These are phyloP conservation scores for Drosophila arizonae DNA, from an alignment of 1,140 invertebrate genomes.

Conservation along the genomic window DNA sequence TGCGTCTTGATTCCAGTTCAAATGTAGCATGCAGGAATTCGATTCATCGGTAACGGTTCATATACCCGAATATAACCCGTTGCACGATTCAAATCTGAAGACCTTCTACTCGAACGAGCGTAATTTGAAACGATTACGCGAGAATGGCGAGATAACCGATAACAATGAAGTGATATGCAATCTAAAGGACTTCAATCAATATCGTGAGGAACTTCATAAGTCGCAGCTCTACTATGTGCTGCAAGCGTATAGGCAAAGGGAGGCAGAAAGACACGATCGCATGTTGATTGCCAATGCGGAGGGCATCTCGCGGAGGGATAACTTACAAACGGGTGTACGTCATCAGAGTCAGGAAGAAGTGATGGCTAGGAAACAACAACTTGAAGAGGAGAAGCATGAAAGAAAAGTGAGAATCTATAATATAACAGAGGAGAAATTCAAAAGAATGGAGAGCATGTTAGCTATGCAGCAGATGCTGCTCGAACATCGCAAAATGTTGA, in stretches of 20 bases:
- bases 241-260: conserved; percentile 67
- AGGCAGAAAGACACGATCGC: conserved; percentile 70
- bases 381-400: conserved; percentile 50
- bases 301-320: conserved; percentile 64
- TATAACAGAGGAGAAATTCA: conserved; percentile 58
- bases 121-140: conserved; percentile 68
- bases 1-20: conserved; percentile 45
- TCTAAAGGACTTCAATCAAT: conserved; percentile 78
- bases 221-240: conserved; percentile 71
- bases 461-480: conserved; percentile 55
- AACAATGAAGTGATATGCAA: conserved; percentile 80
- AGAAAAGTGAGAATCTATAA: conserved; percentile 47
- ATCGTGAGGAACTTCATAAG: conserved; percentile 80
- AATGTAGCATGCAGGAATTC: conserved; percentile 70
- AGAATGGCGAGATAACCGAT: conserved; percentile 76
- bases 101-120: conserved; percentile 73
- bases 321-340: conserved; percentile 52
- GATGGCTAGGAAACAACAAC: conserved; percentile 47
- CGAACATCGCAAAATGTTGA: conserved; percentile 68
- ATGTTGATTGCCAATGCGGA: conserved; percentile 72
- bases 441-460: conserved; percentile 50
- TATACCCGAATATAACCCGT: conserved; percentile 74
- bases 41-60: conserved; percentile 54
- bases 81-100: conserved; percentile 77
- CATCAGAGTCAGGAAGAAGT: conserved; percentile 63